A percentile compares a stretch with the other conserved stretches of the same genome.
Conservation (phyloP, 2,797 vertebrate genomes). For the Smutsia gigantea region DNA sequence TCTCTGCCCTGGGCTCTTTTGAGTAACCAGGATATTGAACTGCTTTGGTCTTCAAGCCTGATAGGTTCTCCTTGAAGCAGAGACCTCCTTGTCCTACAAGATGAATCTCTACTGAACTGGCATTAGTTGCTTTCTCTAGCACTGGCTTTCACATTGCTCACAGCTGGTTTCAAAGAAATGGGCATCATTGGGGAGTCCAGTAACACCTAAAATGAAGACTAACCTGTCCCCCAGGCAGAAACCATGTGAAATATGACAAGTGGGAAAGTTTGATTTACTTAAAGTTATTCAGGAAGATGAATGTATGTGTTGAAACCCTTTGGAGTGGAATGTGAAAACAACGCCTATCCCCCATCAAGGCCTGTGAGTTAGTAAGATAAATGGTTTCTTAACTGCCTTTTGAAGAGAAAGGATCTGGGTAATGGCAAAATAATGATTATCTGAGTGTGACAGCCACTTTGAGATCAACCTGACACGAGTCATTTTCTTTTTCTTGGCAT, state of each 20-base stretch:
- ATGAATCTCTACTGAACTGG: background rate
- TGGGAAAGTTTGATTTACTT: background rate
- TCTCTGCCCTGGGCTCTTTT: background rate
- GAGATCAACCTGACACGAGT: background rate
- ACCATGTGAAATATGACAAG: background rate
- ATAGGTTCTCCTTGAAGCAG: background rate
- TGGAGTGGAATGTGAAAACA: background rate
- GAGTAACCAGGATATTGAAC: background rate
- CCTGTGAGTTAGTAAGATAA: background rate
- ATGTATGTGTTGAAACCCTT: background rate
- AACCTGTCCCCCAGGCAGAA: background rate
- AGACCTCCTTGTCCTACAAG: background rate
- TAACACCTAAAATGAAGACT: background rate
- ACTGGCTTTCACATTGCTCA: background rate
- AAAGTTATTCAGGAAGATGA: background rate
- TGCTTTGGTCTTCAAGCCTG: background rate
- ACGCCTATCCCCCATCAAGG: background rate
- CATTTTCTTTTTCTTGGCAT: background rate
- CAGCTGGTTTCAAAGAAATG: background rate
- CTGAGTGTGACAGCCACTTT: background rate
- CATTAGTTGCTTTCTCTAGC: background rate
- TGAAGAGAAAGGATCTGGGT: background rate
- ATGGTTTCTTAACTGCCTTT: background rate
- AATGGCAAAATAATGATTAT: background rate
- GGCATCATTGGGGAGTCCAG: background rate